Base-by-base conservation (phyloP, 2,113 vertebrate species). In the Cichladusa arquata region DNA sequence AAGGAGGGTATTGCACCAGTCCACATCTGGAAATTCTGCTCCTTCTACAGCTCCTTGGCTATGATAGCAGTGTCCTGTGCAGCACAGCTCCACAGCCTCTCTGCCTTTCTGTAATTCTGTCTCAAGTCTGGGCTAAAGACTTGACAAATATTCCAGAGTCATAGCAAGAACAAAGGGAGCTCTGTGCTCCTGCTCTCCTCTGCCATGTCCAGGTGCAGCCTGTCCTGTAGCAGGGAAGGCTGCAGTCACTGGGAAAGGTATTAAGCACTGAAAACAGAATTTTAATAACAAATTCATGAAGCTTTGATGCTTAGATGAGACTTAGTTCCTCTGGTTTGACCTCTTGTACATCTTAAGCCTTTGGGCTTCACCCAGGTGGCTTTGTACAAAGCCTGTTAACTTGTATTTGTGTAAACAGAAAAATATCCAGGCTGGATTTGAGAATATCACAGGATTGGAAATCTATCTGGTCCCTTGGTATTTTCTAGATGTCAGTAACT, bases 401-500 rank as follows among this genome's bases (percentile, higher is more conserved):
- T 82, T 76, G 26, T 64, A 25, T 86, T 92, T 88, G 47, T 81
- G 47, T 84, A 73, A 92, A 62, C 22, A 90, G 61, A 36, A 88
- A 69, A 91, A 44, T 24, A 82, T 45, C 64, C 40, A 48, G 53
- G 36, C 25, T 85, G 62, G n/a, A 76, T 88, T 72, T 82, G 58
- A 82, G 79, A 79, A 33, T 42, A 76, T 88, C 36, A 33, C 10
- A 13, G 65, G 76, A 51, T 2, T 69, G n/a, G 29, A 88, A 82
- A 88, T 69, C 74, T 34, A 19, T 88, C 74, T 69, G 36, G 38
- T 88, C 54, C 42, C 71, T 58, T 80, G 71, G 33, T 57, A 53
- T 86, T 94, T 93, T 86, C 66, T 45, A 74, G 54, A 28, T 84
- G 79, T 73, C 54, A 83, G 71, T 82, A 81, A 65, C 40, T 86